Evolutionary conservation across 2,113 vertebrate genomes (phyloP).

Genomic region (Microcebus tavaratra): DNA sequence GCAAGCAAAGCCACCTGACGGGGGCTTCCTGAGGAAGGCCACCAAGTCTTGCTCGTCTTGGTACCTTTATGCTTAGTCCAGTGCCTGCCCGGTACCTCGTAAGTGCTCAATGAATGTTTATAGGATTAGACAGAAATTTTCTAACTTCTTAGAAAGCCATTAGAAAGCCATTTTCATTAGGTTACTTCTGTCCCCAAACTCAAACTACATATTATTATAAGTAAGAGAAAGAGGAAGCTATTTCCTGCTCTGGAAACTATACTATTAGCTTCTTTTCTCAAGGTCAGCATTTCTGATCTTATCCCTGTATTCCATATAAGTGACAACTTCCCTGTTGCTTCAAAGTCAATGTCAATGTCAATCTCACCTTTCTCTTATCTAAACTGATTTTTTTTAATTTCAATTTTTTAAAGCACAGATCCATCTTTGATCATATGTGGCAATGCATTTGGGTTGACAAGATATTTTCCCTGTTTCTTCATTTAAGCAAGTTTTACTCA

Average conservation of each 20-base stretch:
- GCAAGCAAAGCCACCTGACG: not conserved
- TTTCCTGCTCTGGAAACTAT: slow-evolving; percentile 2
- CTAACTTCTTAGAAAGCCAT: not conserved
- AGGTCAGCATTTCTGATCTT: not conserved
- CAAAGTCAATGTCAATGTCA: not conserved
- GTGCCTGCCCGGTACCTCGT: not conserved
- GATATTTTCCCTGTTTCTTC: not conserved
- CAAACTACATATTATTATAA: not conserved
- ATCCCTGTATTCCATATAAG: not conserved
- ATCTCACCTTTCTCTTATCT: not conserved
- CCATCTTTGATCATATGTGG: not conserved
- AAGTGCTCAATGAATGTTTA: not conserved
- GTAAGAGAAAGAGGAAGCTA: not conserved
- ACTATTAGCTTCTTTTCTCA: not conserved
- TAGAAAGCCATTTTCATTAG: not conserved
- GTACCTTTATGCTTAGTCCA: not conserved
- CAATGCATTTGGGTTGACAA: not conserved
- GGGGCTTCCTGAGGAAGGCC: not conserved
- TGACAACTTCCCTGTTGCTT: not conserved
- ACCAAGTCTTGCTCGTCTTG: not conserved
- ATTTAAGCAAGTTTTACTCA: not conserved
- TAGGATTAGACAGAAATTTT: not conserved
- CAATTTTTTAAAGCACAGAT: not conserved
- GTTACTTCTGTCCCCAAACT: not conserved
- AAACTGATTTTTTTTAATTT: not conserved